Base-by-base conservation (phyloP, 2,888 invertebrate species). In the Branchipolynoe longqiensis region DNA sequence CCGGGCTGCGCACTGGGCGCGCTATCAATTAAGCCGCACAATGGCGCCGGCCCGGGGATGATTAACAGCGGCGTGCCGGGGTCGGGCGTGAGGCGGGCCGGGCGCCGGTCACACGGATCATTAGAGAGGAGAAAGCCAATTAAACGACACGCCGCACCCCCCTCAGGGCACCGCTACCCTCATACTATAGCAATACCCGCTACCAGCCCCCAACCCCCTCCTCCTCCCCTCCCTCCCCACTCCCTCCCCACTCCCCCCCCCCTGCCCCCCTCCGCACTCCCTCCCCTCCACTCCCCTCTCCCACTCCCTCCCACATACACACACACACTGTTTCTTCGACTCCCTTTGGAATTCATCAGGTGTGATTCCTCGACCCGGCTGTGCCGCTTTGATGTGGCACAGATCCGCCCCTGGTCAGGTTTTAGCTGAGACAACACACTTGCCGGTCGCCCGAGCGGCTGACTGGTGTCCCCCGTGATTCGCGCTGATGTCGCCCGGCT, bases 61-160 rank as follows among this genome's bases (percentile, higher is more conserved):
- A 69, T 69, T 69, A 69, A 69, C 69, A 12, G 69, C 69, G 33
- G 18, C 22, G 69, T 22, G 33, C 36, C 36, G 69, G 69, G 36
- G 69, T 38, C 69, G 12, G 18, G 69, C 18, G 36, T 22, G 69
- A 22, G 36, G 38, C 22, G 36, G 38, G 38, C 18, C 18, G 69
- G 69, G 22, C 28, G 36, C 36, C 36, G 36, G n/a, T n/a, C n/a
- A n/a, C 38, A 69, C 69, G 69, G 36, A 33, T 69, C 69, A 69
- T 69, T 69, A 69, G 69, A 69, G 69, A 69, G 33, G 69, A 36
- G 69, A 69, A n/a, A 69, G 69, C 69, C 69, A 69, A 69, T 69
- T 69, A 69, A 69, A 69, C 3, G n/a, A 62, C 62, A 69, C 69
- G 31, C 62, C 36, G 69, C 36, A 18, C 38, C 36, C 18, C 38